Evolutionary conservation across 2,888 invertebrate species (phyloP), one percentile per base, ranked within the genome.

Genomic region (Prosopocoilus inquinatus): DNA sequence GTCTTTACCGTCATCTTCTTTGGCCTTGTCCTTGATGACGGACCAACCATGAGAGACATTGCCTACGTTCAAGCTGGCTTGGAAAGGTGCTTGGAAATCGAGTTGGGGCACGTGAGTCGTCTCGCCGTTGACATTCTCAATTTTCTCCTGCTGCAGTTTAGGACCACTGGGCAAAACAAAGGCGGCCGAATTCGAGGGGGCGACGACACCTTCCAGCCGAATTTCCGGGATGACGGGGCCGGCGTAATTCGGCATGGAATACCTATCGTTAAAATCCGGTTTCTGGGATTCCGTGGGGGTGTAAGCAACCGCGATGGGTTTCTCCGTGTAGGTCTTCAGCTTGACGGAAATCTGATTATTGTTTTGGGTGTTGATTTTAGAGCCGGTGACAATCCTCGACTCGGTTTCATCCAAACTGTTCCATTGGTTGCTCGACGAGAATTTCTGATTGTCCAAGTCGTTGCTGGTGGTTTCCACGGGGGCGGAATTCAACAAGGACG

Each of bases 1-100:
- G 20, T 66, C 67, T 28, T 28, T 28, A n/a, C 55, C 65, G 32
- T 65, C 62, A 35, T 67, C 53, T 4, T 55, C 66, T 46, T 67
- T 68, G 51, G 67, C 68, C 49, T 75, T 71, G 41, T 68, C 73
- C 12, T 69, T 69, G 2, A 84, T 80, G 8, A 86, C 83, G 43
- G 82, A 82, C 87, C 87, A 87, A 9, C 86, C 85, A 65, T 84
- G 83, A 16, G 81, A 79, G 11, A 79, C 78, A 0, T 81, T 78
- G 57, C 82, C 84, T 1, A 85, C 76, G 54, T 82, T 86, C 0
- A 83, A 78, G 64, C 86, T 87, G 0, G 88, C 87, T 44, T 85
- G 83, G 65, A 87, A 87, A 0, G 87, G 87, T 0, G 87, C 86
- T 80, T 86, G 84, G 63, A 87, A 87, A 59, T 83, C 84, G 58